Evolutionary conservation across 2,888 invertebrate species (phyloP), one percentile per base, ranked within the genome.

Genomic region (Hoplodrina ambigua): DNA sequence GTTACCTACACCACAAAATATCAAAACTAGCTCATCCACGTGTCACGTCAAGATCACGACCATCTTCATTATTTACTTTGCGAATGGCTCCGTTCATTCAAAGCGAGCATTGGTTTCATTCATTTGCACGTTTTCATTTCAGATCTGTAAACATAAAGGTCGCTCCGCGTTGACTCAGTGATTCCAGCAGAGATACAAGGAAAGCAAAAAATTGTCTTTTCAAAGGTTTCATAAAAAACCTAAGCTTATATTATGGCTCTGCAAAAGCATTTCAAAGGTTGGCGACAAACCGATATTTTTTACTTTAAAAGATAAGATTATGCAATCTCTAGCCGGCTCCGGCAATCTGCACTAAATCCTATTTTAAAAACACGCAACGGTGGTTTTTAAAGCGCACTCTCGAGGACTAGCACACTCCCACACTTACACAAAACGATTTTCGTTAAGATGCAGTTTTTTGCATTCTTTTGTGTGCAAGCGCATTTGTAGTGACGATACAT

Each of bases 361-460:
- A 94, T 94, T 94, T 90, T 83, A 88, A 90, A 91, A 92, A 89
- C 92, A 96, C 94, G 96, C 95, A 92, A 94, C 94, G 90, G 88
- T 92, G 96, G 93, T 90, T 95, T 92, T 90, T 89, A 92, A 92
- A 92, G 91, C 86, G 84, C 87, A 83, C 91, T 91, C 88, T 90
- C 84, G 85, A 90, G 88, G 86, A 81, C 86, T 86, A 84, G 82
- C 87, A 87, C 86, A 91, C 94, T 93, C 95, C 94, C 94, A 94
- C 94, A 93, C 93, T 92, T 86, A 81, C 63, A 93, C 89, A 91
- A 93, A 92, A 90, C 66, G 90, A 87, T 89, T 90, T 88, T 87
- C 87, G 86, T 90, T 88, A 91, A 86, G 84, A 84, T 85, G 87
- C 87, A 87, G 78, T 89, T 92, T 93, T 93, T 92, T 90, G 86